Evolutionary conservation across 2,888 invertebrate species (phyloP), one percentile per base, ranked within the genome.

Genomic region (Heliconius cydno): DNA sequence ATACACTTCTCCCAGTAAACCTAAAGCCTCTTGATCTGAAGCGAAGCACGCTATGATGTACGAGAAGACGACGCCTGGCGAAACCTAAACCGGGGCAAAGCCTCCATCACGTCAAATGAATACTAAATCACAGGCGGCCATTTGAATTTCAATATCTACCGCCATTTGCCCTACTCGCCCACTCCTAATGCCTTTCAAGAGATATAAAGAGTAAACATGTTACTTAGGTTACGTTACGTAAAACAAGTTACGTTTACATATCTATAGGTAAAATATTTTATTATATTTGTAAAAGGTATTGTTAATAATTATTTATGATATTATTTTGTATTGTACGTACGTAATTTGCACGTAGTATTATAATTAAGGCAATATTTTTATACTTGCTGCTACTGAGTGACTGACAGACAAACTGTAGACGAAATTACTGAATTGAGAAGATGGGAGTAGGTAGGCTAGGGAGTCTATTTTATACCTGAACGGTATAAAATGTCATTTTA

Each of bases 61-160:
- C 93, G 94, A 92, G 94, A 92, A 92, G 92, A 89, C 93, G 94
- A 94, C 94, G 94, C 94, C 92, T 91, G 92, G 92, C 93, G 94
- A 94, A 94, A 94, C 93, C 94, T 94, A 94, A 95, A 93, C 92
- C 93, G 92, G 88, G 90, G 92, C 89, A 92, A 93, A 93, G 94
- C 94, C 93, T 93, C 93, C 92, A 92, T 93, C 94, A 92, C 94
- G 91, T 93, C 94, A 94, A 94, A 95, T 94, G 94, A 95, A 95
- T 95, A 95, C 94, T 93, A 92, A 95, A 94, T 94, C 94, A 93
- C 90, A 91, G 88, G 85, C 86, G 91, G 89, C 93, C 90, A 93
- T 94, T 94, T 93, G 93, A 94, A 93, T 94, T 94, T 95, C 94
- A 95, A 95, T 94, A 94, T 94, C 92, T 92, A 91, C 88, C 87